Evolutionary conservation across 2,113 vertebrate genomes (phyloP).

Genomic region (Cygnus atratus): DNA sequence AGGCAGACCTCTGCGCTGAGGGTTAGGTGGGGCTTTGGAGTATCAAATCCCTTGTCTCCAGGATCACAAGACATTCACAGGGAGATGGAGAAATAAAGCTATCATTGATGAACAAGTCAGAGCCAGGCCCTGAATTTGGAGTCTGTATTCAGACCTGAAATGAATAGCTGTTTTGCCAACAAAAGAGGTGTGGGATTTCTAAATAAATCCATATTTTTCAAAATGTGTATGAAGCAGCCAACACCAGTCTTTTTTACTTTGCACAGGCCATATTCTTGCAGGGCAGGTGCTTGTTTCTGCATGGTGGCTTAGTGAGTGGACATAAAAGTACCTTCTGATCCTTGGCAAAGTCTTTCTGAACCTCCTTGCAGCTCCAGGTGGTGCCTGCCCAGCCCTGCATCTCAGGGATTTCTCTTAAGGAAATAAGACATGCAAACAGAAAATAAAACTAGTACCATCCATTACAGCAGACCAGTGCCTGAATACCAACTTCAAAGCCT

Average conservation of each 20-base stretch:
- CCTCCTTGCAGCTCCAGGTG: not conserved
- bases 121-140: not conserved
- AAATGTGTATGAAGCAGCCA: fast-evolving
- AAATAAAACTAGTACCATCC: not conserved
- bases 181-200: not conserved
- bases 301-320: not conserved
- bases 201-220: not conserved
- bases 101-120: slow-evolving; percentile 30
- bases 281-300: not conserved
- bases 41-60: not conserved
- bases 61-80: not conserved
- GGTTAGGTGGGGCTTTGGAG: not conserved
- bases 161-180: not conserved
- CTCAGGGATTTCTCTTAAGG: not conserved
- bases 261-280: not conserved
- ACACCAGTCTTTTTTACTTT: not conserved
- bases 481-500: not conserved
- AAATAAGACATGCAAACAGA: not conserved
- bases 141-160: not conserved
- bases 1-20: not conserved
- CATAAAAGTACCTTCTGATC: not conserved
- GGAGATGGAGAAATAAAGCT: not conserved
- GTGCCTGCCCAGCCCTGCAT: not conserved
- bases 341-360: not conserved
- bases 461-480: not conserved